Evolutionary conservation across 1,140 invertebrate genomes (phyloP).

Genomic region (Zaprionus capensis): DNA sequence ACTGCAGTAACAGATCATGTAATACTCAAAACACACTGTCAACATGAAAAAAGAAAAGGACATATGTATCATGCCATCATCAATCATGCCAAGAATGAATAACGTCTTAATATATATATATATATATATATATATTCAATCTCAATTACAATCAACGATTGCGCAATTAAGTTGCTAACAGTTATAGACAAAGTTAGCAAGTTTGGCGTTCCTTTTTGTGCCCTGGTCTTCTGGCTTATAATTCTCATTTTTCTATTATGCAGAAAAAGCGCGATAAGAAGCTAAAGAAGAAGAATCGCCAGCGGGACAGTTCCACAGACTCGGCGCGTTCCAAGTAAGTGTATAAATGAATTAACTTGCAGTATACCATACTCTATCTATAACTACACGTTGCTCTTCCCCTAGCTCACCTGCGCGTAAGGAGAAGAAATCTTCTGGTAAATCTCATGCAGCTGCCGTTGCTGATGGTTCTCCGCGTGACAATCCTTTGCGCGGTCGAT

Average conservation of each 20-base stretch:
- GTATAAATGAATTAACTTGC: not conserved
- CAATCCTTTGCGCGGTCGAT: slow-evolving; percentile 68
- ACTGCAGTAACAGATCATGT: slow-evolving; percentile 17
- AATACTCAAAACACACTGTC: slow-evolving; percentile 25
- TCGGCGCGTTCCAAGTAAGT: slow-evolving; percentile 74
- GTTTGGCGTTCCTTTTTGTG: slow-evolving; percentile 17
- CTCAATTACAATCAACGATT: not conserved
- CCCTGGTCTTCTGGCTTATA: slow-evolving; percentile 33
- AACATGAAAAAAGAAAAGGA: slow-evolving; percentile 35
- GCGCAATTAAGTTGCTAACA: slow-evolving; percentile 62
- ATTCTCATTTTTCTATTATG: slow-evolving; percentile 60
- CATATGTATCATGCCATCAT: slow-evolving; percentile 51
- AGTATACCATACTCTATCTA: not conserved
- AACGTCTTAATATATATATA: slow-evolving; percentile 29
- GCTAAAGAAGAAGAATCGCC: slow-evolving; percentile 72
- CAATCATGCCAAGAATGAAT: slow-evolving; percentile 53
- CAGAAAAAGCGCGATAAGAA: slow-evolving; percentile 83
- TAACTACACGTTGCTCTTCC: not conserved
- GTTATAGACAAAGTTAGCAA: slow-evolving; percentile 64
- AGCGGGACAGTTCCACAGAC: slow-evolving; percentile 67
- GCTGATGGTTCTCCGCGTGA: slow-evolving; percentile 36
- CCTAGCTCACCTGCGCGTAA: slow-evolving; percentile 55
- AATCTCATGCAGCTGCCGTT: slow-evolving; percentile 26
- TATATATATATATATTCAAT: slow-evolving; percentile 17
- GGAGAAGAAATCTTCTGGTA: slow-evolving; percentile 50